These are phyloP conservation scores for Nibea albiflora DNA, from an alignment of 2,113 vertebrate genomes.

Conservation along the genomic window DNA sequence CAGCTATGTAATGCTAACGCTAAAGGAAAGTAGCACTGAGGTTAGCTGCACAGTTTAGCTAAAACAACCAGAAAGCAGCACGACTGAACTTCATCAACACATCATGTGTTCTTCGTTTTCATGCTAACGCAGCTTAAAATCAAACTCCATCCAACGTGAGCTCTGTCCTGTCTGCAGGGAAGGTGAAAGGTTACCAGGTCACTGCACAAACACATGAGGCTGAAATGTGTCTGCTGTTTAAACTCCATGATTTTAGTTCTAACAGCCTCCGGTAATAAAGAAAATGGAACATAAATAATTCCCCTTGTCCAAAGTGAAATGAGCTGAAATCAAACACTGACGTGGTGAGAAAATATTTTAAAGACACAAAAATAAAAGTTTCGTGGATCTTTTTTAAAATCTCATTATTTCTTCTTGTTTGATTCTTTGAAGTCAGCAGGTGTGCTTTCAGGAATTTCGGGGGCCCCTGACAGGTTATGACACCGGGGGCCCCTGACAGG, in stretches of 20 bases:
- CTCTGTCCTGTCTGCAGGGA: background rate
- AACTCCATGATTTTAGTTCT: background rate
- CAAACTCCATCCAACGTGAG: too few species aligned
- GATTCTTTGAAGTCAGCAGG: slow-evolving; percentile 32
- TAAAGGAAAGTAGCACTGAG: slow-evolving; percentile 1
- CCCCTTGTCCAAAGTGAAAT: too few species aligned
- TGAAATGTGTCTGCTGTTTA: too few species aligned
- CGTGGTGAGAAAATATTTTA: background rate
- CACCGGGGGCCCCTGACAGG: slow-evolving; percentile 32
- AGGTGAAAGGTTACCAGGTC: too few species aligned
- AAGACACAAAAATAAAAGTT: background rate
- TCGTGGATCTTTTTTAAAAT: background rate
- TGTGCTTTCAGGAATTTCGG: slow-evolving; percentile 27
- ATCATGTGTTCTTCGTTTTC: too few species aligned
- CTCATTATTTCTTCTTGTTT: slow-evolving; percentile 8
- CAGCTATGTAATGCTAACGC: background rate
- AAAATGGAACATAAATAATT: too few species aligned
- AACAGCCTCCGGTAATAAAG: too few species aligned
- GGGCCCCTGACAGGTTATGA: slow-evolving; percentile 37
- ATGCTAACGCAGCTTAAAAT: too few species aligned
- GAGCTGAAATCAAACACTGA: background rate
- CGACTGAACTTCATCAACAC: too few species aligned
- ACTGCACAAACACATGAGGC: too few species aligned
- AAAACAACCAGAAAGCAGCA: background rate
- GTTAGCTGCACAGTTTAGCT: background rate